Evolutionary conservation across 2,113 vertebrate species (phyloP).

Genomic region (Tringa solitaria): DNA sequence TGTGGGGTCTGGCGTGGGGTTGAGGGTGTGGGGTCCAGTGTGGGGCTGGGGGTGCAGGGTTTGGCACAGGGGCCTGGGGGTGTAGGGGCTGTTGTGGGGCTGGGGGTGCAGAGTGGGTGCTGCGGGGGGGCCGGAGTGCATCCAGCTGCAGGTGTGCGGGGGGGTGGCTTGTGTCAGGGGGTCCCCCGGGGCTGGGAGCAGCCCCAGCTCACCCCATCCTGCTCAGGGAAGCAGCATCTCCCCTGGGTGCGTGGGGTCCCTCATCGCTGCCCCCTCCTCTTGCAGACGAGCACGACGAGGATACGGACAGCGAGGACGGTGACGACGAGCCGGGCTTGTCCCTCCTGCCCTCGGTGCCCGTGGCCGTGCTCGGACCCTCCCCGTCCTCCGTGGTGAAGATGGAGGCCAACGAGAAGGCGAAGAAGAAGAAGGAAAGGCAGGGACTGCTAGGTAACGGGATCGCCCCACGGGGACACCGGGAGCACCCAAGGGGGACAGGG

Average conservation of each 20-base stretch:
- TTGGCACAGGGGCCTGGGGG: background rate
- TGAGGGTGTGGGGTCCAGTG: background rate
- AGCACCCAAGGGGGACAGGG: accelerated
- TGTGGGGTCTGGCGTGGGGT: too few species aligned
- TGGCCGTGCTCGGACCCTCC: conserved; percentile 83
- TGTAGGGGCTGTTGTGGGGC: too few species aligned
- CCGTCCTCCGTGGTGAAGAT: conserved; percentile 94
- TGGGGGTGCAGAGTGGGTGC: too few species aligned
- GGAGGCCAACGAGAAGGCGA: conserved; percentile 96
- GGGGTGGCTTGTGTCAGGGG: background rate
- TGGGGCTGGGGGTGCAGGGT: background rate
- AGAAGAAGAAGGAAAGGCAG: conserved; percentile 95
- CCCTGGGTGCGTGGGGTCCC: background rate
- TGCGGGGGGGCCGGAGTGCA: background rate
- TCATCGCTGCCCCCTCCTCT: background rate
- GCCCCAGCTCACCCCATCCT: background rate
- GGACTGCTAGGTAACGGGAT: conserved; percentile 83
- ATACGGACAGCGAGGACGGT: conserved; percentile 86
- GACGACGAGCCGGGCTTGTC: conserved; percentile 60
- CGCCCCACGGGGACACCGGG: accelerated
- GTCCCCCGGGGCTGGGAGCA: background rate
- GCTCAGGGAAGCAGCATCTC: conserved; percentile 55
- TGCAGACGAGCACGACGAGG: conserved; percentile 60
- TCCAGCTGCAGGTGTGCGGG: background rate
- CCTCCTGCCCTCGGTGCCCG: conserved; percentile 54